A percentile compares a stretch with the other conserved stretches of the same genome.
Conservation (phyloP, 2,797 vertebrate genomes). For the Vespertilio murinus region DNA sequence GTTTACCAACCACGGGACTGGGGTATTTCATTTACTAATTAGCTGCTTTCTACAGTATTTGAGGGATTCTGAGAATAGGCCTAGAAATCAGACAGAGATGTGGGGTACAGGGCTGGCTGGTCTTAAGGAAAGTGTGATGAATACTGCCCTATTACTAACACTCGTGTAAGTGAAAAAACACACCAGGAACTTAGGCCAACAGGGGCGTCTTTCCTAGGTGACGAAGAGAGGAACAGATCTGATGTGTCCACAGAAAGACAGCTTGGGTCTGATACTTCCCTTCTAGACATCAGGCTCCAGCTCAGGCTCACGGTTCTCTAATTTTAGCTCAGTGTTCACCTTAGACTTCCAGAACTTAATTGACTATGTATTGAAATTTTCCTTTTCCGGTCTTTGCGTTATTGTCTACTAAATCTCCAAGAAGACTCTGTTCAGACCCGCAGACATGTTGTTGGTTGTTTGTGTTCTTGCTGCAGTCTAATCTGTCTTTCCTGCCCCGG, state of each 20-base stretch:
- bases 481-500: neutral
- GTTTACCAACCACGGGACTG: too few species aligned
- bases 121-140: neutral
- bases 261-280: neutral
- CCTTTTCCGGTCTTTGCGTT: neutral
- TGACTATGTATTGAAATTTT: neutral
- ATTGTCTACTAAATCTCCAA: neutral
- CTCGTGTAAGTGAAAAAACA: neutral
- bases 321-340: neutral
- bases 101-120: neutral
- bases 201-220: neutral
- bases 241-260: neutral
- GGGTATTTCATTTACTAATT: neutral
- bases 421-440: neutral
- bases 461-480: neutral
- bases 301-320: too few species aligned
- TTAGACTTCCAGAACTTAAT: neutral
- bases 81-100: neutral
- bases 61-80: neutral
- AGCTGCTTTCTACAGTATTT: neutral
- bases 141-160: too few species aligned
- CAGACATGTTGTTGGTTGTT: neutral
- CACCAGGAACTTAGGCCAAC: neutral
- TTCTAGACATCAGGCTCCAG: neutral
- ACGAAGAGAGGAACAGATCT: too few species aligned